Base-by-base conservation (phyloP, 2,888 invertebrate genomes). In the Cremastinae sp. region DNA sequence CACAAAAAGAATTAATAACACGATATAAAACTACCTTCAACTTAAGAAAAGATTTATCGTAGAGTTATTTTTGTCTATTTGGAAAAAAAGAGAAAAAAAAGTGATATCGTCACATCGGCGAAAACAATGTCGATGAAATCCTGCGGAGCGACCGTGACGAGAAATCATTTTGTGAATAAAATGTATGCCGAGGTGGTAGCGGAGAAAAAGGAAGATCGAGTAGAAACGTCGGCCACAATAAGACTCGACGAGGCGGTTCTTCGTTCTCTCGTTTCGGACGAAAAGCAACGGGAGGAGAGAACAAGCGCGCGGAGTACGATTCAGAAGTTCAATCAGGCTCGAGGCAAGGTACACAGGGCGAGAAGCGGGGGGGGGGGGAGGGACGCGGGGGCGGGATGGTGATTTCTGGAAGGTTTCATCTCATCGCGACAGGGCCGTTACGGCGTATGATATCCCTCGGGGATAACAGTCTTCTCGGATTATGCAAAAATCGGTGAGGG, bases 291-390 rank as follows among this genome's bases (percentile, higher is more conserved):
- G n/a, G n/a, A n/a, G n/a, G n/a, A 34, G 41, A 34, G 58, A 64
- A 62, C 18, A 64, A 62, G 41, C 28, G n/a, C n/a, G n/a, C n/a
- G 16, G 34, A 68, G 43, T 66, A 62, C 61, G 69, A 74, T 66
- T 70, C 71, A 58, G 75, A 79, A 74, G 59, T 79, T 79, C 74
- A 77, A 79, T 79, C 77, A 75, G 72, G 69, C 77, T 73, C 10
- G 62, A 41, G 73, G 76, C 69, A 20, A 53, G 47, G 58, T 45
- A 47, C 28, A 58, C 16, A 51, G 54, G 54, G 43, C 49, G 58
- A 45, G 41, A 53, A 53, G 58, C 28, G 16, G 45, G 20, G 36
- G 43, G 22, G 10, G 49, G 16, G 56, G 7, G 16, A 28, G 20
- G 36, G 43, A 18, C 9, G 49, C 12, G 56, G 7, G 16, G 28